A percentile compares a stretch with the other conserved stretches of the same genome.
These are phyloP conservation scores for Phalacrocorax brasilianus DNA, from an alignment of 2,113 vertebrate species.

Conservation along the genomic window DNA sequence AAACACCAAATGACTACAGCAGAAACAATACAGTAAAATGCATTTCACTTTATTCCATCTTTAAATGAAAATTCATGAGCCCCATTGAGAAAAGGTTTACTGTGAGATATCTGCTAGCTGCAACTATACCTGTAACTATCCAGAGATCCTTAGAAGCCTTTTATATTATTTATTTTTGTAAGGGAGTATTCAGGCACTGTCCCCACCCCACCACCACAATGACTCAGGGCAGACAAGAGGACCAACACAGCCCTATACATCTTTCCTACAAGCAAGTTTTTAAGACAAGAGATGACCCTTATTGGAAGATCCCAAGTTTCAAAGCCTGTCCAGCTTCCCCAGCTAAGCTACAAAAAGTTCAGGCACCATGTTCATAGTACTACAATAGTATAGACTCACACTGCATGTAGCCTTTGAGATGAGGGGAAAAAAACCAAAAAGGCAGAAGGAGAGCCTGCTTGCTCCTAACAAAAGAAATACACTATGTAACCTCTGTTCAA, in stretches of 20 bases:
- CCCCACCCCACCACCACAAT: too few relatives aligned
- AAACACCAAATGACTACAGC: background rate
- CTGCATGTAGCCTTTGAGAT: background rate
- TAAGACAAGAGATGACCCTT: background rate
- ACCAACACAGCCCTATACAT: background rate
- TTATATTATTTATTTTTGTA: background rate
- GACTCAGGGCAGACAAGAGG: background rate
- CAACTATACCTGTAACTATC: background rate
- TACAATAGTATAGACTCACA: background rate
- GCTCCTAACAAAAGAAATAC: background rate
- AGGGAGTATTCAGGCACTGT: background rate
- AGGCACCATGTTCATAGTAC: background rate
- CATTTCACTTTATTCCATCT: background rate
- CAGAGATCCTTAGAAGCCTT: background rate
- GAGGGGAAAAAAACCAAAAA: background rate
- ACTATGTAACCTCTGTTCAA: background rate
- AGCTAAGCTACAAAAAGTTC: background rate
- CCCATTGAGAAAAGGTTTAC: background rate
- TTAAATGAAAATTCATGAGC: background rate
- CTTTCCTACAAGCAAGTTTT: background rate
- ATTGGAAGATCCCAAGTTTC: background rate
- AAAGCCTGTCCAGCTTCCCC: background rate
- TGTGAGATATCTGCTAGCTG: background rate
- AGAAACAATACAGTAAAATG: background rate
- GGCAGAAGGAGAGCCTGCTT: background rate